Evolutionary conservation across 2,888 invertebrate genomes (phyloP).

Genomic region (Saturnia japonica): DNA sequence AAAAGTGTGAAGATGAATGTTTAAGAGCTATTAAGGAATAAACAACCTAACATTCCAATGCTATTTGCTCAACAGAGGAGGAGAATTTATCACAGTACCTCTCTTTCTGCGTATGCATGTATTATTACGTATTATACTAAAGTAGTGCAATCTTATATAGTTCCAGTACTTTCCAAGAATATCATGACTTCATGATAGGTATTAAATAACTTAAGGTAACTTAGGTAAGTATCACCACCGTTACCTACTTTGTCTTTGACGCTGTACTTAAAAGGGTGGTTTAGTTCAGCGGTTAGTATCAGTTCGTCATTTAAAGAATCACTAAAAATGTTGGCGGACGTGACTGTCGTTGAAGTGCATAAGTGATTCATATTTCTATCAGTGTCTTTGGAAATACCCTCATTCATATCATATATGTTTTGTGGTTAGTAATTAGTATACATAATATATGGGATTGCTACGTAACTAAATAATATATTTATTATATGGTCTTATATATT

Average conservation of each 20-base stretch:
- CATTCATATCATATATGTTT: neutral
- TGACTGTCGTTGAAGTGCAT: neutral
- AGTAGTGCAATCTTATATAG: neutral
- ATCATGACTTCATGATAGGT: neutral
- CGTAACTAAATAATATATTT: neutral
- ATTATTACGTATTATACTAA: neutral
- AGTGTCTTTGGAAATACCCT: neutral
- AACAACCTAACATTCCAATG: too few species aligned
- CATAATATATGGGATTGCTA: neutral
- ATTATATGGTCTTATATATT: neutral
- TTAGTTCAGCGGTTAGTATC: neutral
- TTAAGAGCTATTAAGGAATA: too few species aligned
- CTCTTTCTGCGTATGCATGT: too few species aligned
- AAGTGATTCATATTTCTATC: neutral
- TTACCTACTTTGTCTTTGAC: neutral
- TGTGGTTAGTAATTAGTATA: neutral
- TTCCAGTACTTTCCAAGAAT: neutral
- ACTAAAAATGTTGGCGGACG: slow-evolving; percentile 4
- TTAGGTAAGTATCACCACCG: neutral
- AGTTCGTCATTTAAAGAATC: neutral
- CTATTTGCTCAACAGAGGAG: too few species aligned
- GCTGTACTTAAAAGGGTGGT: neutral
- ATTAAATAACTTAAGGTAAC: too few species aligned
- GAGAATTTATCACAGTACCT: too few species aligned
- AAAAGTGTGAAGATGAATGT: too few species aligned